These are phyloP conservation scores for Nymphicus hollandicus DNA, from an alignment of 2,113 vertebrate species.

Conservation along the genomic window DNA sequence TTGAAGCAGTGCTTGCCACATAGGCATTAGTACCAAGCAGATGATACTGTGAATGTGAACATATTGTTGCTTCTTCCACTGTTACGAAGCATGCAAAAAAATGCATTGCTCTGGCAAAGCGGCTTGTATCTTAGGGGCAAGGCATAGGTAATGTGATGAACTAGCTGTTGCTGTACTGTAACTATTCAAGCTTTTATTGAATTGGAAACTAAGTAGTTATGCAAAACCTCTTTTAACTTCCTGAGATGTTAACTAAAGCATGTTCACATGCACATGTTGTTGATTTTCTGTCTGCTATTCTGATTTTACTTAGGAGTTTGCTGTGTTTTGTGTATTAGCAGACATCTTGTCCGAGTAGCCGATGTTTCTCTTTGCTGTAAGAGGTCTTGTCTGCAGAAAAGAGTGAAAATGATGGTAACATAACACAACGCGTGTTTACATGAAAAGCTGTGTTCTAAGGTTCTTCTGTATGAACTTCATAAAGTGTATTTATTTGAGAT, in stretches of 20 bases:
- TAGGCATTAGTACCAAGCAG: fast-evolving
- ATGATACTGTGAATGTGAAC: fast-evolving
- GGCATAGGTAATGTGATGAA: background rate
- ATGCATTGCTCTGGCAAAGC: background rate
- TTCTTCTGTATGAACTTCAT: background rate
- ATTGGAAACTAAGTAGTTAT: background rate
- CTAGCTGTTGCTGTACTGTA: background rate
- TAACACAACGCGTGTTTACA: background rate
- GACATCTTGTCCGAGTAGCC: background rate
- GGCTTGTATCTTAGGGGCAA: background rate
- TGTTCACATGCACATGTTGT: fast-evolving
- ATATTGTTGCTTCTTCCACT: background rate
- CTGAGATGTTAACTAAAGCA: background rate
- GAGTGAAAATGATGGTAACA: background rate
- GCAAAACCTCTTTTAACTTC: background rate
- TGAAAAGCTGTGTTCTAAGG: background rate
- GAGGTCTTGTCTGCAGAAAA: background rate
- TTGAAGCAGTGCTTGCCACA: fast-evolving
- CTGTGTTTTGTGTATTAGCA: background rate
- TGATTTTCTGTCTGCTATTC: background rate
- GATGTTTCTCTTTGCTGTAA: fast-evolving
- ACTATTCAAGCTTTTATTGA: background rate
- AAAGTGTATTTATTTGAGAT: background rate
- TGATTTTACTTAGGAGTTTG: background rate
- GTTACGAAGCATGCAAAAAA: fast-evolving